Conservation (phyloP, 2,113 vertebrate species). For the Cynopterus brachyotis region DNA sequence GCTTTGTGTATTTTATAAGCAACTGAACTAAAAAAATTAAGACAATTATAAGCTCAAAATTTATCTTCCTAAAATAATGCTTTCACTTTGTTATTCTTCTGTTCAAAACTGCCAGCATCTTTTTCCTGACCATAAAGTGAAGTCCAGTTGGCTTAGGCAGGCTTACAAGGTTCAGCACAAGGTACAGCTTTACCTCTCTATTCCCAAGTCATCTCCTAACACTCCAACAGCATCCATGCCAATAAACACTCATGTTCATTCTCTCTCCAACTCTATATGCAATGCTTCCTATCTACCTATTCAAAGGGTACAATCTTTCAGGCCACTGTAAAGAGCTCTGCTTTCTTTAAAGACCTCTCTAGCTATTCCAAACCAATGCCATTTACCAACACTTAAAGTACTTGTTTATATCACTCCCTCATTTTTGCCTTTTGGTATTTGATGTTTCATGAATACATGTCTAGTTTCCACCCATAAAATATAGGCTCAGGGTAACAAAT, state of each 20-base stretch:
- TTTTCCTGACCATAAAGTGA: not conserved
- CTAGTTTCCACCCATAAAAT: not conserved
- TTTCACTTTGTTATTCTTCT: not conserved
- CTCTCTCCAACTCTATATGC: not conserved
- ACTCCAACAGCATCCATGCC: not conserved
- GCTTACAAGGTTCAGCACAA: not conserved
- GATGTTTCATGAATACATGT: not conserved
- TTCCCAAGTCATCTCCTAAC: not conserved
- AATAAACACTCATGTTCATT: not conserved
- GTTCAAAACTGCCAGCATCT: not conserved
- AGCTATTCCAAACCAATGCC: not conserved
- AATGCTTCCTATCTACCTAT: not conserved
- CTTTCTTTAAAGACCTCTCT: not conserved
- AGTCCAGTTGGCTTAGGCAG: not conserved
- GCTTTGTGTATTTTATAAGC: not conserved
- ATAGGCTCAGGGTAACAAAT: not conserved
- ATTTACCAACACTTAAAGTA: not conserved
- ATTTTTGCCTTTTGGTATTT: not conserved
- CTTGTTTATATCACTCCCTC: not conserved
- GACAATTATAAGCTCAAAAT: not conserved
- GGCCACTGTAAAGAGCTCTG: not conserved
- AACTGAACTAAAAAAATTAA: conserved; percentile 38
- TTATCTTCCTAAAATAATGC: not conserved
- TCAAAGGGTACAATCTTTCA: not conserved
- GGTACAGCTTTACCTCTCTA: not conserved